Percentiles rank a stretch among this genome's conserved stretches.
Conservation (phyloP, 2,888 invertebrate genomes). For the Sepioteuthis lessoniana region DNA sequence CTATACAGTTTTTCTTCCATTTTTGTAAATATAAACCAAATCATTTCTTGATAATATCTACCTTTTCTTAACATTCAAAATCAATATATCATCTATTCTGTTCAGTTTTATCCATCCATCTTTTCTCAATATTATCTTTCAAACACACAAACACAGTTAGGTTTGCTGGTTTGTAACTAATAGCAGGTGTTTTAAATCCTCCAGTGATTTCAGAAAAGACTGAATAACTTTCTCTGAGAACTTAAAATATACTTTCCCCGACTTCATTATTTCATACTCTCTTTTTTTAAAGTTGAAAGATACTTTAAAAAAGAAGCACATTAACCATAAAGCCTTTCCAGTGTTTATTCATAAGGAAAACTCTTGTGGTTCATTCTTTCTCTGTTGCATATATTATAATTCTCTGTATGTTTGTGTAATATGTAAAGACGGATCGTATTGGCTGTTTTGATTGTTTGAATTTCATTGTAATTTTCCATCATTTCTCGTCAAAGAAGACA, state of each 20-base stretch:
- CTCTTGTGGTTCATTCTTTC: neutral
- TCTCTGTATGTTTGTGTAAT: neutral
- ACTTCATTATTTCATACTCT: neutral
- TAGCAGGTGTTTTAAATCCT: neutral
- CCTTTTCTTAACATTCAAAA: neutral
- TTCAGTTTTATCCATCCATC: neutral
- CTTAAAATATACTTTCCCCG: neutral
- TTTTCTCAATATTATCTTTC: neutral
- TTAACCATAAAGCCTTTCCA: neutral
- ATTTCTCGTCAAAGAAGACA: neutral
- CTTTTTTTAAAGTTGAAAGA: too few relatives aligned
- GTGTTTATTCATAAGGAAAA: neutral
- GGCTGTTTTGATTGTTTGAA: neutral
- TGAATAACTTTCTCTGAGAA: neutral
- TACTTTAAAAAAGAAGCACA: neutral
- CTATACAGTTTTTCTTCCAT: neutral
- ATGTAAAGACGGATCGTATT: neutral
- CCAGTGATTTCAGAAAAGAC: neutral
- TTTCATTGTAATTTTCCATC: neutral
- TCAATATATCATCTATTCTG: neutral
- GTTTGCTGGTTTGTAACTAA: neutral
- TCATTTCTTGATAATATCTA: neutral
- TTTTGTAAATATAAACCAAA: neutral
- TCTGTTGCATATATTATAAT: neutral
- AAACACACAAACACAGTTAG: neutral